Base-by-base conservation (phyloP, 2,888 invertebrate genomes). In the Luperina testacea region DNA sequence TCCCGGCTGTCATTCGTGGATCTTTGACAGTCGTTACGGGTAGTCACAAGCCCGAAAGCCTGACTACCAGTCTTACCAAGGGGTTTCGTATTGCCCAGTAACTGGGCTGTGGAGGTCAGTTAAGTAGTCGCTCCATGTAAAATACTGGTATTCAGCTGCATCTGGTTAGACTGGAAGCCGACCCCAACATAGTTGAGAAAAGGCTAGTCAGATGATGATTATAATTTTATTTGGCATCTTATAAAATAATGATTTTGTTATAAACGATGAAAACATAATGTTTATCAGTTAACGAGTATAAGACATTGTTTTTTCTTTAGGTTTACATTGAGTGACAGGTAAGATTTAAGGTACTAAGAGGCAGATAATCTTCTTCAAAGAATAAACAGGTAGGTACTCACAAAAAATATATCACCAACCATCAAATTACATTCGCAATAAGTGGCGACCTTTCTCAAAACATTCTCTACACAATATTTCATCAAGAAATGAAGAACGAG, bases 401-500 rank as follows among this genome's bases (percentile, higher is more conserved):
- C 13, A 72, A 78, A 76, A 79, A 72, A 82, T 51, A 75, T 67
- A 82, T 74, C 70, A 72, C 69, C 57, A 78, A 80, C 81, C 82
- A 78, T 84, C 81, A 89, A 89, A 89, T 89, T 81, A 85, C 82
- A 85, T 82, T 83, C 74, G 71, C 67, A 82, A 83, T 84, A 84
- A 89, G 79, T 84, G 82, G 83, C 71, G 85, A 87, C 86, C 88
- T 87, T 86, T 77, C 72, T 82, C 75, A 83, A 82, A 85, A 81
- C 82, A 83, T 85, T 80, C 75, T n/a, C 45, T 63, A 78, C 72
- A 87, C 82, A 86, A 84, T 84, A 85, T 89, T 88, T 89, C 83
- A 88, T 89, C 87, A 84, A 82, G 83, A 82, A 88, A 87, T 88
- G 87, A 82, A 83, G 85, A 88, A 85, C 78, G 77, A 74, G 64